Base-by-base conservation (phyloP, 1,140 invertebrate species). In the Planococcus citri region DNA sequence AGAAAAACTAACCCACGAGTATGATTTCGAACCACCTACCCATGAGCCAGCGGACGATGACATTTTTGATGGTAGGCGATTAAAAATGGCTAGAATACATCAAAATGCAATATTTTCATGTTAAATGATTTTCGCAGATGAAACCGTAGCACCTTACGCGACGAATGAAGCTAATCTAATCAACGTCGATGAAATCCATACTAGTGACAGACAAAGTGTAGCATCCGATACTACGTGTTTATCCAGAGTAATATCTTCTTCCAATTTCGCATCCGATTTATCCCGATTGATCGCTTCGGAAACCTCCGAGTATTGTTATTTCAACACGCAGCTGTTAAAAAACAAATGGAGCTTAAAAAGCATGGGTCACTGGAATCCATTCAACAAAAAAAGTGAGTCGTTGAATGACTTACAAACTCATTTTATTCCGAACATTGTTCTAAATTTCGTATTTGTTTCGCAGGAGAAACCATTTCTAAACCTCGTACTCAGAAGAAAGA, bases 401-500 rank as follows among this genome's bases (percentile, higher is more conserved):
- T 3, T 33, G 12, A 33, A 33, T 33, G 12, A 33, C 29, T n/a
- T n/a, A n/a, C n/a, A n/a, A n/a, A n/a, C n/a, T n/a, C n/a, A n/a
- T n/a, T n/a, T n/a, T n/a, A n/a, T n/a, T n/a, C n/a, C n/a, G n/a
- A n/a, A n/a, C n/a, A n/a, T n/a, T n/a, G n/a, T n/a, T n/a, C 17
- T 51, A 51, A 51, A 9, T n/a, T 14, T 6, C 12, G 6, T 6
- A 51, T 51, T 51, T 51, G 4, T 51, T 37, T 37, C 14, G 14
- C 33, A 51, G 41, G 17, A 51, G 41, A n/a, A 51, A 51, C 6
- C 2, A n/a, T 51, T 20, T 9, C 41, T 3, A 51, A 51, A n/a
- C 41, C 41, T 22, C 60, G 60, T 14, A 24, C 60, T 2, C 22
- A 81, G 73, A 79, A 80, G 58, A 81, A 80, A 38, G 80, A 79